phyloP scores from a whole-genome alignment of 2,888 invertebrate species.

The Ectemnius lituratus region DNA sequence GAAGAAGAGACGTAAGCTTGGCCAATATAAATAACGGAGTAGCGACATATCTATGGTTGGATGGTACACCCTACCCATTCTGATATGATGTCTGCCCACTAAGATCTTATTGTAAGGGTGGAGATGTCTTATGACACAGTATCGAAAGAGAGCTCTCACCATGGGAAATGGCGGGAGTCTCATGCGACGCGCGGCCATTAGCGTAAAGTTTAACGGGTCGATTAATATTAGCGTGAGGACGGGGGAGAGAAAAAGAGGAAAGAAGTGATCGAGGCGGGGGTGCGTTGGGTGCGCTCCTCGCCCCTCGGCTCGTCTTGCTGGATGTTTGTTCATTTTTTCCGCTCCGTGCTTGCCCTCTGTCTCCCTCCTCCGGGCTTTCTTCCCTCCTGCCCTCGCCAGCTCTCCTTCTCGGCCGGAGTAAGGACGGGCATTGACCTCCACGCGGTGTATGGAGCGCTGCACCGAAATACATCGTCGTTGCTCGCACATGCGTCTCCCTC shows the following conservation, averaged over 20 bases:
- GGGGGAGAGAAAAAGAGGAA: constrained; percentile 3
- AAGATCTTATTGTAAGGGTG: too few relatives aligned
- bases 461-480: constrained; percentile 75
- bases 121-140: too few relatives aligned
- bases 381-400: constrained; percentile 57
- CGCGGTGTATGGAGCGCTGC: constrained; percentile 72
- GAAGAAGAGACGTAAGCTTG: too few relatives aligned
- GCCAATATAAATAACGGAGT: too few relatives aligned
- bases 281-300: constrained; percentile 19
- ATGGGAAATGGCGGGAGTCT: too few relatives aligned
- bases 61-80: too few relatives aligned
- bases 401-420: constrained; percentile 76
- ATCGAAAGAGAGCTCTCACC: too few relatives aligned
- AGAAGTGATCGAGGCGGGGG: constrained; percentile 11
- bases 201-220: constrained; percentile 19
- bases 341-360: constrained; percentile 56
- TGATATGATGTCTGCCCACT: too few relatives aligned
- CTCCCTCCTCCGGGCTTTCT: constrained; percentile 45
- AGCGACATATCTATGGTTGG: too few relatives aligned
- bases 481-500: constrained; percentile 71
- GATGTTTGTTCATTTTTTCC: constrained; percentile 66
- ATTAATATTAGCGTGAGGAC: constrained; percentile 37
- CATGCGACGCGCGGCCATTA: not conserved
- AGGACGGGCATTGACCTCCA: constrained; percentile 78
- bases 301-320: constrained; percentile 47